phyloP scores from a whole-genome alignment of 2,888 invertebrate genomes.

The Melinaea marsaeus region DNA sequence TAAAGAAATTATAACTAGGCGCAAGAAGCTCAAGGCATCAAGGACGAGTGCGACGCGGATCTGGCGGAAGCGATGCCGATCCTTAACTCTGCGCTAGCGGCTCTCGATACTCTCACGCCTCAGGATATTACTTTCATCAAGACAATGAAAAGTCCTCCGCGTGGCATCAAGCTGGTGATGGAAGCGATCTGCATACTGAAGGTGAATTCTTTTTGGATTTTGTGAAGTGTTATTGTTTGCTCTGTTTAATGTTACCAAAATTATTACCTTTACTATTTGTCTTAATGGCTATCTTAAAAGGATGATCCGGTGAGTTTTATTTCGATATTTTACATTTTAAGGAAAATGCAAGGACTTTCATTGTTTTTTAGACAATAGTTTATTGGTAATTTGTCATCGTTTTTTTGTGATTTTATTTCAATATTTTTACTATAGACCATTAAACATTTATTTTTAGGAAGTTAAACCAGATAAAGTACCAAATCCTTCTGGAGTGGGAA shows the following conservation, averaged over 20 bases:
- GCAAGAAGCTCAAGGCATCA: conserved; percentile 87
- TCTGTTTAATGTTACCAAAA: conserved; percentile 9
- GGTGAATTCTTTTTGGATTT: conserved; percentile 53
- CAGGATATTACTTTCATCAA: conserved; percentile 95
- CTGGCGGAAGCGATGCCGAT: conserved; percentile 95
- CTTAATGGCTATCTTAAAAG: conserved; percentile 32
- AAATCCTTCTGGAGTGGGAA: conserved; percentile 89
- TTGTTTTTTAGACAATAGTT: no score
- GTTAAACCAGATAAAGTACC: conserved; percentile 92
- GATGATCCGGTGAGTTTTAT: conserved; percentile 62
- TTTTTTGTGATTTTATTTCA: no score
- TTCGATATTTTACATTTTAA: background rate
- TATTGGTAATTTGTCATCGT: no score
- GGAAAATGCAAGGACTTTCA: no score
- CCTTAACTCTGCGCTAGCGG: conserved; percentile 89
- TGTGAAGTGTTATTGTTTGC: conserved; percentile 1
- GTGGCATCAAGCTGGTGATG: conserved; percentile 93
- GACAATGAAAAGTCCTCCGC: conserved; percentile 97
- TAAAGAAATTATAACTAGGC: conserved; percentile 57
- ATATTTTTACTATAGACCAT: background rate
- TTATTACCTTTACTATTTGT: conserved; percentile 21
- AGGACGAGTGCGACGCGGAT: conserved; percentile 95
- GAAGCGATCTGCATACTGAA: conserved; percentile 96
- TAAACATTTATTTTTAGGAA: conserved; percentile 70
- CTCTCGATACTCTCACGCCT: conserved; percentile 92